These are phyloP conservation scores for Aleiodes sp. DNA, from an alignment of 1,140 invertebrate genomes.

Conservation along the genomic window DNA sequence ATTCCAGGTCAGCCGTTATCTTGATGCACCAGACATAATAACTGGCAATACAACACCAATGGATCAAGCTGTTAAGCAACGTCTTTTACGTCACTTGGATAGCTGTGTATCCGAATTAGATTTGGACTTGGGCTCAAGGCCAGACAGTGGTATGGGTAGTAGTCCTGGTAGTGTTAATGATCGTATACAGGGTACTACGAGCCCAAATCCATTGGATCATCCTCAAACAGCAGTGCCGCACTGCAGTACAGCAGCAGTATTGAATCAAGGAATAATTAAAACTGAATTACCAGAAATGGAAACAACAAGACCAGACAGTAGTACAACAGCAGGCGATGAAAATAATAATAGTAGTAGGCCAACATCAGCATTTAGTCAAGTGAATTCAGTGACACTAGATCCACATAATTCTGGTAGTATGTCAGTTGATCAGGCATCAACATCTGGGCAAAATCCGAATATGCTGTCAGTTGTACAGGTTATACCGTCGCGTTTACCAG, in stretches of 20 bases:
- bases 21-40: conserved; percentile 74
- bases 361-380: conserved; percentile 58
- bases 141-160: conserved; percentile 60
- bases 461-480: conserved; percentile 65
- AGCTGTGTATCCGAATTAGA: conserved; percentile 77
- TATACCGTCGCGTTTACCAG: conserved; percentile 67
- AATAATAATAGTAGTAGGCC: conserved; percentile 62
- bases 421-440: conserved; percentile 52
- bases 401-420: conserved; percentile 43
- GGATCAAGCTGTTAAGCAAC: conserved; percentile 74
- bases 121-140: conserved; percentile 70
- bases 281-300: conserved; percentile 59
- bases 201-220: conserved; percentile 56
- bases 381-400: conserved; percentile 48
- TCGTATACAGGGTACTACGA: conserved; percentile 54
- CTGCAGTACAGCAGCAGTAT: conserved; percentile 45
- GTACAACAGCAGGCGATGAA: conserved; percentile 59
- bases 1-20: conserved; percentile 69
- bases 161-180: conserved; percentile 63
- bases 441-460: conserved; percentile 57
- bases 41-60: conserved; percentile 72
- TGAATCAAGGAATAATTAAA: conserved; percentile 55
- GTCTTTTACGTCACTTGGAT: conserved; percentile 76
- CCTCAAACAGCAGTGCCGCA: conserved; percentile 45
- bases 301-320: conserved; percentile 59